Conservation (phyloP, 2,797 vertebrate species). For the Crocidura indochinensis region DNA sequence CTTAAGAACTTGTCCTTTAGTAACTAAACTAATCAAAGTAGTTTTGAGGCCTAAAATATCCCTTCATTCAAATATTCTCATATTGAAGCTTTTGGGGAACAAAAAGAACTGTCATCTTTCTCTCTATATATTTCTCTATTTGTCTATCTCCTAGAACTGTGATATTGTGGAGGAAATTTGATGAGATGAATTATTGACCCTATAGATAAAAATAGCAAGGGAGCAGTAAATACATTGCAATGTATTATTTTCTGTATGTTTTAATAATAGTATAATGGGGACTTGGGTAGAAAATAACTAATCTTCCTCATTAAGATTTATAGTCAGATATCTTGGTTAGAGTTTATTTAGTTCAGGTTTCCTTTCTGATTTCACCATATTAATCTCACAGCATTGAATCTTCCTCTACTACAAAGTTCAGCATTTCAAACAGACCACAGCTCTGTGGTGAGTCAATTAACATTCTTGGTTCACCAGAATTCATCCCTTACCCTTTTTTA, state of each 20-base stretch:
- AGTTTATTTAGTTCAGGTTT: slow-evolving; percentile 12
- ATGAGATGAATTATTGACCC: not conserved
- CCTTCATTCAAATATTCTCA: no score
- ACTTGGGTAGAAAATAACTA: not conserved
- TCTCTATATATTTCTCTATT: no score
- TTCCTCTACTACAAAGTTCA: not conserved
- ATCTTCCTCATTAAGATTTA: not conserved
- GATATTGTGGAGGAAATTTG: not conserved
- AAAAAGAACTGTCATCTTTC: no score
- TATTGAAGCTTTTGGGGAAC: no score
- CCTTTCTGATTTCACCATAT: not conserved
- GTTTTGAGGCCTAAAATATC: no score
- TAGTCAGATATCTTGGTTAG: not conserved
- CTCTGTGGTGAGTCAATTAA: not conserved
- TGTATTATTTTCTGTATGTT: slow-evolving; percentile 2
- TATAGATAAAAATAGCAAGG: slow-evolving; percentile 17
- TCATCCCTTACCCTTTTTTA: not conserved
- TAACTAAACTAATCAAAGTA: no score
- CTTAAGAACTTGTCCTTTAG: no score
- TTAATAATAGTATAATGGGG: no score
- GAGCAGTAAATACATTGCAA: not conserved
- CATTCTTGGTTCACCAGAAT: not conserved
- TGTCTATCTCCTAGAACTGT: no score
- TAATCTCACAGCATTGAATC: not conserved
- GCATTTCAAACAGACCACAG: not conserved